Evolutionary conservation across 1,140 invertebrate genomes (phyloP), one percentile per base, ranked within the genome.

Genomic region (Paraescarpia echinospica): DNA sequence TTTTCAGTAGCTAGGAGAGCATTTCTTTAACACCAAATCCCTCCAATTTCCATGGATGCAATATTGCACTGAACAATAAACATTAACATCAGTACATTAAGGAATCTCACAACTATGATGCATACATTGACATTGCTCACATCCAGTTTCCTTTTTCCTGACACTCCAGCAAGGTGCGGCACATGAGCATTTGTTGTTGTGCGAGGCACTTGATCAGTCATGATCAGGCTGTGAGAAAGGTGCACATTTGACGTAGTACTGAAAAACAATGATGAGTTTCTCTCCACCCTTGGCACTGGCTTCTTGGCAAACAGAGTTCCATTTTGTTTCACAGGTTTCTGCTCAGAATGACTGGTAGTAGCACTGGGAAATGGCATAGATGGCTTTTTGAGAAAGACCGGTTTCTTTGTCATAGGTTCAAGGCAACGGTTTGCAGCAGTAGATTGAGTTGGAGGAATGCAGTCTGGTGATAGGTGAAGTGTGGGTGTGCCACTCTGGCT

Each of bases 91-190:
- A 77, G 59, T 77, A 77, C 8, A 77, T 77, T 77, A 77, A 77
- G 59, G 8, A 77, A 18, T 77, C 9, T 77, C 27, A 77, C 59
- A 77, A 31, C 9, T 77, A 14, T 77, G 59, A 77, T 77, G 59
- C 59, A 77, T 2, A 12, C 41, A 41, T 12, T 41, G 12, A 41
- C 41, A 77, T 31, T 18, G 59, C 59, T 92, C 31, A 51, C 35
- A 51, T 51, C 77, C n/a, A 77, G 41, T 34, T 92, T 51, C 77
- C 35, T 48, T 27, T 92, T 77, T 27, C 35, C 59, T 51, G 91
- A 48, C 18, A 31, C 33, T 51, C 59, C 35, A 92, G 59, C 59
- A 77, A 77, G 14, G 22, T 77, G 9, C 22, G 59, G 59, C 59
- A 77, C 22, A 18, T 77, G 14, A 27, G 59, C 59, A 77, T 31